These are phyloP conservation scores for Lamprotornis superbus DNA, from an alignment of 2,113 vertebrate genomes.

Conservation along the genomic window DNA sequence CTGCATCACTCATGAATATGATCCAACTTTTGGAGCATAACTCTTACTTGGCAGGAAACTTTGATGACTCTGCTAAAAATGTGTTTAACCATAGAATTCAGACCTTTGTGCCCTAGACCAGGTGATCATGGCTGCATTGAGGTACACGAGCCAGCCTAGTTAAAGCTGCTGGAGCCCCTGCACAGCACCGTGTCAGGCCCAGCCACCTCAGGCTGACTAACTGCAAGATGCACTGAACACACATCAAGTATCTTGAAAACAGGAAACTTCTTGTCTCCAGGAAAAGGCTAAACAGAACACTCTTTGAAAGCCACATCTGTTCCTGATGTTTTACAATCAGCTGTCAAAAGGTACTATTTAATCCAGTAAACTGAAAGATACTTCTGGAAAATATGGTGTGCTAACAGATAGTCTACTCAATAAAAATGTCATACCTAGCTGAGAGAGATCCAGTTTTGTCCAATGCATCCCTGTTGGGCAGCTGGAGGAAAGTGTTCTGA, in stretches of 20 bases:
- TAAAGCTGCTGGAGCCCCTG: neutral
- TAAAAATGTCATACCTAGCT: constrained; percentile 82
- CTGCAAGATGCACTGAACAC: neutral
- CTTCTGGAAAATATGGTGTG: neutral
- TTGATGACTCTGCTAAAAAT: neutral
- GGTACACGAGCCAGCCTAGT: neutral
- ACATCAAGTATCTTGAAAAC: neutral
- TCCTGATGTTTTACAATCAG: neutral
- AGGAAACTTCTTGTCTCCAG: neutral
- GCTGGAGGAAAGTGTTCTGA: constrained; percentile 85
- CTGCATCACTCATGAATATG: neutral
- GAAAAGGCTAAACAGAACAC: neutral
- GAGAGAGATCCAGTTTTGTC: constrained; percentile 91
- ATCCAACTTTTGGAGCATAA: neutral
- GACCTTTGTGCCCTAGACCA: neutral
- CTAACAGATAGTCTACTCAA: neutral
- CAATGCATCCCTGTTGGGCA: constrained; percentile 92
- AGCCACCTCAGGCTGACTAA: neutral
- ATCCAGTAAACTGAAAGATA: neutral
- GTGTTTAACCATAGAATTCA: neutral
- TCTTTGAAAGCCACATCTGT: neutral
- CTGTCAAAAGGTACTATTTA: neutral
- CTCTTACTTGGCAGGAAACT: neutral
- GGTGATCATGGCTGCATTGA: neutral
- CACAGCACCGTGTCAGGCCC: accelerated